phyloP scores from a whole-genome alignment of 2,113 vertebrate species.

The Alligator mississippiensis region DNA sequence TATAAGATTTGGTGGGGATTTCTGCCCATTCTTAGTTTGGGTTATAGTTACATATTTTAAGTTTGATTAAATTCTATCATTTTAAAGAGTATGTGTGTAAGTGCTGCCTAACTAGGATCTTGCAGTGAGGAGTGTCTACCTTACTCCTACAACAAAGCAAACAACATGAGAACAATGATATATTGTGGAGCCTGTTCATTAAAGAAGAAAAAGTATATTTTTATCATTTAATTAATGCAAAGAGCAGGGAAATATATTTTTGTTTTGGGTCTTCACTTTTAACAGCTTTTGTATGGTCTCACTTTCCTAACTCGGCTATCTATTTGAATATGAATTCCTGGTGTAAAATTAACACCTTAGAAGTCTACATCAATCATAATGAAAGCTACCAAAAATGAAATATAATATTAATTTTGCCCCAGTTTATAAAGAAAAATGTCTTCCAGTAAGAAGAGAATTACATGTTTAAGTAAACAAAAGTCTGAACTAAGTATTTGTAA shows the following conservation, averaged over 20 bases:
- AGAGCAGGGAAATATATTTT: background rate
- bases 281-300: constrained; percentile 13
- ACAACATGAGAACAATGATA: background rate
- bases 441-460: constrained; percentile 31
- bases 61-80: background rate
- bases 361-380: constrained; percentile 55
- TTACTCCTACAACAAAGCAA: background rate
- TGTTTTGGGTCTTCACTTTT: background rate
- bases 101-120: background rate
- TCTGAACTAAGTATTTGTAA: constrained; percentile 16
- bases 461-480: constrained; percentile 54
- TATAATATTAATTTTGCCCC: constrained; percentile 39
- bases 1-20: background rate
- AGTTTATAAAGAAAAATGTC: constrained; percentile 47
- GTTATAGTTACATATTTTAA: fast-evolving
- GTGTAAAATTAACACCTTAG: constrained; percentile 61
- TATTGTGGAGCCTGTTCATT: background rate
- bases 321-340: constrained; percentile 58
- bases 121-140: fast-evolving
- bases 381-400: constrained; percentile 70
- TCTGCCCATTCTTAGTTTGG: background rate
- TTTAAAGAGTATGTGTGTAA: background rate
- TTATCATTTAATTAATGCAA: background rate
- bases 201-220: background rate
- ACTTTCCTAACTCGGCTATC: constrained; percentile 52